phyloP scores from a whole-genome alignment of 2,888 invertebrate genomes.

The Acanthopleura granulata region DNA sequence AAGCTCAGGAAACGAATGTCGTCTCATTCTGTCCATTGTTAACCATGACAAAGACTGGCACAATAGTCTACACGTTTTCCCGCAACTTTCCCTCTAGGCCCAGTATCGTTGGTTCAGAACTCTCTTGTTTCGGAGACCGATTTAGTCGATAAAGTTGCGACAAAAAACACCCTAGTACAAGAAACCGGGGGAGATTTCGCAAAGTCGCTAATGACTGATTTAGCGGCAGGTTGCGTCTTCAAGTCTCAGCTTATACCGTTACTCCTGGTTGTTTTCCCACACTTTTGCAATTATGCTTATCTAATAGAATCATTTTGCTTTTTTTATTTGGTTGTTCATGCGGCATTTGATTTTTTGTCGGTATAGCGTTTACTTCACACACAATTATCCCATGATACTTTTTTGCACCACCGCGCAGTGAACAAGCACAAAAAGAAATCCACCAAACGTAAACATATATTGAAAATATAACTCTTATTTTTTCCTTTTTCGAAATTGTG shows the following conservation, averaged over 20 bases:
- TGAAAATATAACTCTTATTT: no score
- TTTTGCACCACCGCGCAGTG: no score
- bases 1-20: conserved; percentile 4
- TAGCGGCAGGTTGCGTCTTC: no score
- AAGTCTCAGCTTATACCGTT: no score
- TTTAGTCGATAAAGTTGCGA: not conserved
- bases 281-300: not conserved
- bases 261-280: not conserved
- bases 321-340: not conserved
- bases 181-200: not conserved
- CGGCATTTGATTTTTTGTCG: no score
- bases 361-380: no score
- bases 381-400: no score
- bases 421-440: no score
- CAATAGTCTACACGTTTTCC: not conserved
- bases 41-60: not conserved
- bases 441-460: no score
- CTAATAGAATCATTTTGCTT: not conserved
- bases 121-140: not conserved
- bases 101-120: not conserved
- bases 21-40: conserved; percentile 10
- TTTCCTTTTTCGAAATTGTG: no score
- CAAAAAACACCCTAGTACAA: not conserved
- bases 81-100: not conserved
- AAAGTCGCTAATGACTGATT: no score